Base-by-base conservation (phyloP, 2,797 vertebrate genomes). In the Sebastes kiyomatsui region DNA sequence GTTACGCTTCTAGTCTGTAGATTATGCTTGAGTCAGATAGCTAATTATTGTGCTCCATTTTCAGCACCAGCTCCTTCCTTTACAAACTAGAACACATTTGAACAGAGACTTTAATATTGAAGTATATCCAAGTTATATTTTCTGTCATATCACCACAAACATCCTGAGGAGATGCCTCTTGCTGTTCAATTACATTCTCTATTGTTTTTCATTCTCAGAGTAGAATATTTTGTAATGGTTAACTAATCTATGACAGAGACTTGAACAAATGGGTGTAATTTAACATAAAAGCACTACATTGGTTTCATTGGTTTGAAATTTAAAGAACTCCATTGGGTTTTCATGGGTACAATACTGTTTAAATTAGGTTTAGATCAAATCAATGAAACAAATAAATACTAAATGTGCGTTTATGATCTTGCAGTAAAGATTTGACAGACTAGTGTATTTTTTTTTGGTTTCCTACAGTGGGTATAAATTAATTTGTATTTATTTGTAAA, bases 401-500 rank as follows among this genome's bases (percentile, higher is more conserved):
- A 20, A 72, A 75, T 67, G 23, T 75, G 32, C 79, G 77, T 68
- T 13, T 33, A 46, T 68, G 54, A 61, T 16, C 38, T 30, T 56
- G 22, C 38, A 56, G 23, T 70, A 64, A 59, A 14, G 6, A 22
- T 32, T 74, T 82, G 78, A 80, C 42, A 83, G 66, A 70, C 61
- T n/a, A 11, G 14, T 68, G 64, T 67, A 52, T 27, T 54, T 54
- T 54, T 0, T 81, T 33, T 64, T 72, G 68, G 54, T 84, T 87
- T 80, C n/a, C 46, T 38, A 28, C 58, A 76, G 9, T 65, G 12
- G 30, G 42, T 77, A 67, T 76, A 56, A 79, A 84, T 81, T 0
- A 66, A 81, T 62, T 76, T 2, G 5, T 65, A 74, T 88, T 86
- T 80, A 68, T 90, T 83, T 83, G 33, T 54, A 32, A 71, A 84